A percentile compares a stretch with the other conserved stretches of the same genome.
Conservation (phyloP, 2,797 vertebrate genomes). For the Crenuchus spilurus region DNA sequence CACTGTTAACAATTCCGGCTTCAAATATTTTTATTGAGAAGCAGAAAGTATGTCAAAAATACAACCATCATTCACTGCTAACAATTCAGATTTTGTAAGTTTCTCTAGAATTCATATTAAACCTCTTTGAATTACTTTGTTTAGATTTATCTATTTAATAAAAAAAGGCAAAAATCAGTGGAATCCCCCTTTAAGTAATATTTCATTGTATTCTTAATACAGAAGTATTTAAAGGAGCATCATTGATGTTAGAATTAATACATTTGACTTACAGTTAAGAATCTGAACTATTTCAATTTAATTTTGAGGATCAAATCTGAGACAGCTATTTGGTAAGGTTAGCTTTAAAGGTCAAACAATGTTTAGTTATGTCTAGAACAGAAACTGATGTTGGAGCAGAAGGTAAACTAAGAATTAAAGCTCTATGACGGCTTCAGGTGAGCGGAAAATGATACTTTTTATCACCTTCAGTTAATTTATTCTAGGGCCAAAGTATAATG, state of each 20-base stretch:
- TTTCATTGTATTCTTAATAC: background rate
- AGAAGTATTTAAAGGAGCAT: background rate
- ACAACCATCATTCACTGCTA: no score
- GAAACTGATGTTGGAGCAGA: background rate
- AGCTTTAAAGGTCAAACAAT: background rate
- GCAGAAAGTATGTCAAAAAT: no score
- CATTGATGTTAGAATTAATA: background rate
- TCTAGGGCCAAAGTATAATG: background rate
- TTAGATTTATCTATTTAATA: no score
- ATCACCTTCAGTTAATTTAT: background rate
- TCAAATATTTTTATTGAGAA: no score
- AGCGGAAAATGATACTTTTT: background rate
- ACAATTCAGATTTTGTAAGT: no score
- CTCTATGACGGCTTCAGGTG: no score
- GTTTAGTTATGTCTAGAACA: background rate
- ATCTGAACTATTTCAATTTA: slow-evolving; percentile 9
- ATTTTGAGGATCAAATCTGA: background rate
- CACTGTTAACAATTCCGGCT: no score
- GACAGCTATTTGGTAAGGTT: slow-evolving; percentile 8
- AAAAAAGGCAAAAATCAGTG: no score
- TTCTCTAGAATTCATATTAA: no score
- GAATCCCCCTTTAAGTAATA: background rate
- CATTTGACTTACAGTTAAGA: background rate
- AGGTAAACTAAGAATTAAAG: no score
- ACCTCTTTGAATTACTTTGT: no score